These are phyloP conservation scores for Poecilia picta DNA, from an alignment of 2,797 vertebrate genomes.

Conservation along the genomic window DNA sequence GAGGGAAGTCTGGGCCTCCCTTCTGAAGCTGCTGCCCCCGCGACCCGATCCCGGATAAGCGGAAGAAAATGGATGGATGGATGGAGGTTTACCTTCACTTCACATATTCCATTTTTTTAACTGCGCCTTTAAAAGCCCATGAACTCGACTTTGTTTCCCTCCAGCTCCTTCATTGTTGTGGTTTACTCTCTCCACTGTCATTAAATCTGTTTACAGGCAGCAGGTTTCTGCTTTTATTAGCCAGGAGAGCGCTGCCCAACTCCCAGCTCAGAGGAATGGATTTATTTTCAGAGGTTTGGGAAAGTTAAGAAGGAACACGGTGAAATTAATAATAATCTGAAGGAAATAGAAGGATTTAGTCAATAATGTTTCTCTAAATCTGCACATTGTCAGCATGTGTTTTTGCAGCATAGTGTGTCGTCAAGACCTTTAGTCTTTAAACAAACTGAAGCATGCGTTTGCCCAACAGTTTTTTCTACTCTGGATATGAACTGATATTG, in stretches of 20 bases:
- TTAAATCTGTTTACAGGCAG: not conserved
- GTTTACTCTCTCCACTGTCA: not conserved
- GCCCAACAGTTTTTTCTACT: not conserved
- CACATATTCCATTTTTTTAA: not conserved
- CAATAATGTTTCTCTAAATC: not conserved
- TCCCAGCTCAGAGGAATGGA: not conserved
- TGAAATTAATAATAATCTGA: not conserved
- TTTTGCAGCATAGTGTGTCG: not conserved
- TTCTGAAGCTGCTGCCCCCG: too few relatives aligned
- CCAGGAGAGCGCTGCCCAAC: not conserved
- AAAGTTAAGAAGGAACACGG: not conserved
- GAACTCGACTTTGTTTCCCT: not conserved
- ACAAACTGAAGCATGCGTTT: not conserved
- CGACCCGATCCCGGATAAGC: too few relatives aligned
- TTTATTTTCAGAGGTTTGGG: not conserved
- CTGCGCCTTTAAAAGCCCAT: not conserved
- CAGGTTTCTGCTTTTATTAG: constrained; percentile 7
- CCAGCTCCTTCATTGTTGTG: not conserved
- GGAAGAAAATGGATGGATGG: too few relatives aligned
- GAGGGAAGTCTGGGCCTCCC: too few relatives aligned
- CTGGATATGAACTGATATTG: not conserved
- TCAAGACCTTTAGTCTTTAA: not conserved
- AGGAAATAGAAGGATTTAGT: not conserved
- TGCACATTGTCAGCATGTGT: not conserved
- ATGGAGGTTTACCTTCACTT: too few relatives aligned